Evolutionary conservation across 2,797 vertebrate species (phyloP).

Genomic region (Galaxias olidus): DNA sequence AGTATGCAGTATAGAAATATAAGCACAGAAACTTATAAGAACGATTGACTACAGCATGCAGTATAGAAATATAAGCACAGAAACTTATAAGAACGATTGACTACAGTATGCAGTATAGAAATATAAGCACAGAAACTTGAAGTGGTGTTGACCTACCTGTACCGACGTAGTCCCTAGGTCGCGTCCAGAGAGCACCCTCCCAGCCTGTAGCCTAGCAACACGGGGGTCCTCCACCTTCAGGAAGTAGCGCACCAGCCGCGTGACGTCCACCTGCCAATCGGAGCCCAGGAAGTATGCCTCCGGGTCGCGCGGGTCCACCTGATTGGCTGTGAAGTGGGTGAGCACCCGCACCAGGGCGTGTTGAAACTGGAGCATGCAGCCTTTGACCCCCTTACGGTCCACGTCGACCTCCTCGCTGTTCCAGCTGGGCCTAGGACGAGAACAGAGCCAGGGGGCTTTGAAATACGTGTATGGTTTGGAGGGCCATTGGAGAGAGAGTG

Average conservation of each 20-base stretch:
- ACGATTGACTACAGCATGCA: too few species aligned
- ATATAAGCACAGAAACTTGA: too few species aligned
- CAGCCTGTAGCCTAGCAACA: slow-evolving; percentile 81
- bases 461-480: too few species aligned
- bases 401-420: slow-evolving; percentile 90
- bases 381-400: slow-evolving; percentile 77
- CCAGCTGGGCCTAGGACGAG: slow-evolving; percentile 73
- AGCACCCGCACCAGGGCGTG: slow-evolving; percentile 87
- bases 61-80: too few species aligned
- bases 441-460: slow-evolving; percentile 15
- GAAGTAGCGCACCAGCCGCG: slow-evolving; percentile 85
- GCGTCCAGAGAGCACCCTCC: slow-evolving; percentile 84
- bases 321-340: slow-evolving; percentile 88
- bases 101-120: too few species aligned
- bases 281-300: slow-evolving; percentile 83
- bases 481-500: too few species aligned
- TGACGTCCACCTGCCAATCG: slow-evolving; percentile 94
- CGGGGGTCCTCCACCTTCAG: slow-evolving; percentile 91
- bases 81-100: too few species aligned
- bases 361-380: slow-evolving; percentile 90
- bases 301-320: slow-evolving; percentile 71
- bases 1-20: too few species aligned
- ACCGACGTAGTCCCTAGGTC: slow-evolving; percentile 88
- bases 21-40: too few species aligned
- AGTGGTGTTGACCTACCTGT: slow-evolving; percentile 75